Conservation (phyloP, 2,888 invertebrate species). For the Cosmia pyralina region DNA sequence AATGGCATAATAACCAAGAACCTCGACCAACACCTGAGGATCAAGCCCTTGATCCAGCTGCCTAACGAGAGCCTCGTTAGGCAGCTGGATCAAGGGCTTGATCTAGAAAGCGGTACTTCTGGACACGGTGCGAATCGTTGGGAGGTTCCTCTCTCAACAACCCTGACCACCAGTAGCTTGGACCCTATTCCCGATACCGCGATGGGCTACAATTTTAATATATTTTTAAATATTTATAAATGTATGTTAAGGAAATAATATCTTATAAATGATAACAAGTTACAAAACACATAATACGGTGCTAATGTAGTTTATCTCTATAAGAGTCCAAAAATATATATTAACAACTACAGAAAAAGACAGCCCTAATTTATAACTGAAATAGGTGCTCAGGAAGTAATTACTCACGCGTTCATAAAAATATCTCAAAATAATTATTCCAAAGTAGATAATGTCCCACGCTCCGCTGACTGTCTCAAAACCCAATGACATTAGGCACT, state of each 20-base stretch:
- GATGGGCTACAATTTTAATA: too few species aligned
- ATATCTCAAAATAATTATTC: slow-evolving; percentile 56
- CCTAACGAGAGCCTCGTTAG: too few species aligned
- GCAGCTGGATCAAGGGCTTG: too few species aligned
- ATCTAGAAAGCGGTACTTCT: too few species aligned
- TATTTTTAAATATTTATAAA: too few species aligned
- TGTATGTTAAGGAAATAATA: not conserved
- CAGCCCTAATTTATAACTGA: slow-evolving; percentile 30
- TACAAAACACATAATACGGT: not conserved
- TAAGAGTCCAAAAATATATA: not conserved
- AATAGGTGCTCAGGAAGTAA: slow-evolving; percentile 26
- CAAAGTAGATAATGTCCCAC: slow-evolving; percentile 54
- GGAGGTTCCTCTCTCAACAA: too few species aligned
- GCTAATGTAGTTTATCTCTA: not conserved
- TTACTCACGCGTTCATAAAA: slow-evolving; percentile 52
- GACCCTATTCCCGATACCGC: too few species aligned
- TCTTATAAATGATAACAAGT: not conserved
- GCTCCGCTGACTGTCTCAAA: slow-evolving; percentile 50
- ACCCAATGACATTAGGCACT: slow-evolving; percentile 51
- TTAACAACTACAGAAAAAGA: not conserved
- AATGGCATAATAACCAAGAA: too few species aligned
- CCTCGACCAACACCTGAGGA: too few species aligned
- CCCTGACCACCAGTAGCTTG: too few species aligned
- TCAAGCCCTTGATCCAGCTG: too few species aligned
- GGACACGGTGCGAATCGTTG: too few species aligned